Percentiles rank a stretch among this genome's conserved stretches.
phyloP scores from a whole-genome alignment of 92 coral and sea anemone genomes.

The Palythoa caribaeorum region DNA sequence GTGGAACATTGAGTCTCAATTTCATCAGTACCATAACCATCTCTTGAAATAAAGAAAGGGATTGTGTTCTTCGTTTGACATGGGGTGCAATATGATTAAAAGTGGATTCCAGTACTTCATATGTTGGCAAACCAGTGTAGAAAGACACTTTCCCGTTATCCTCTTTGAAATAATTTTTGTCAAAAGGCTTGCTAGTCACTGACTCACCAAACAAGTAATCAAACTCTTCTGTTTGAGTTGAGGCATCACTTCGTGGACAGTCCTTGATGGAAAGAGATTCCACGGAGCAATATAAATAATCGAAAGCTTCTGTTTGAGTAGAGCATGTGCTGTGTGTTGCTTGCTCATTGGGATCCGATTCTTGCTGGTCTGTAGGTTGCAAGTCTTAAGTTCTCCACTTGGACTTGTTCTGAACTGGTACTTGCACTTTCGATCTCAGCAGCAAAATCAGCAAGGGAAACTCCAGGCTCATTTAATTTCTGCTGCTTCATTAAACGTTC shows the following conservation, averaged over 20 bases:
- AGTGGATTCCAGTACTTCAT: slow-evolving; percentile 44
- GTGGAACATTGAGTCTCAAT: slow-evolving; percentile 61
- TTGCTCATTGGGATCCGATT: background rate
- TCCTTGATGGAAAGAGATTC: background rate
- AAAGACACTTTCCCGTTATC: slow-evolving; percentile 45
- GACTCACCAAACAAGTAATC: slow-evolving; percentile 27
- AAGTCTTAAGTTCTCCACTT: slow-evolving; percentile 16
- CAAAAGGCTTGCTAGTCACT: slow-evolving; percentile 41
- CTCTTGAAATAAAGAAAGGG: slow-evolving; percentile 55
- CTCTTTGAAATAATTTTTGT: slow-evolving; percentile 36
- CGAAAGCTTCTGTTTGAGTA: background rate
- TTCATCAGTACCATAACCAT: slow-evolving; percentile 72
- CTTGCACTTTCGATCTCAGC: slow-evolving; percentile 37
- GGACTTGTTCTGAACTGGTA: slow-evolving; percentile 41
- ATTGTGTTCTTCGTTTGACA: slow-evolving; percentile 36
- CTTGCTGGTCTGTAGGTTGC: slow-evolving; percentile 1
- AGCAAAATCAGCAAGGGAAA: slow-evolving; percentile 35
- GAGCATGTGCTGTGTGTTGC: background rate
- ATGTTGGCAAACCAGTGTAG: slow-evolving; percentile 60
- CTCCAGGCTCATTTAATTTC: slow-evolving; percentile 47
- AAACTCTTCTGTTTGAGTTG: slow-evolving; percentile 24
- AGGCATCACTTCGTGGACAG: slow-evolving; percentile 3
- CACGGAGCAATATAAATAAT: background rate
- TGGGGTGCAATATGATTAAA: slow-evolving; percentile 59
- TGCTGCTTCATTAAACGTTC: slow-evolving; percentile 49